Conservation (phyloP, 1,140 invertebrate genomes). For the Platorchestia sp. region DNA sequence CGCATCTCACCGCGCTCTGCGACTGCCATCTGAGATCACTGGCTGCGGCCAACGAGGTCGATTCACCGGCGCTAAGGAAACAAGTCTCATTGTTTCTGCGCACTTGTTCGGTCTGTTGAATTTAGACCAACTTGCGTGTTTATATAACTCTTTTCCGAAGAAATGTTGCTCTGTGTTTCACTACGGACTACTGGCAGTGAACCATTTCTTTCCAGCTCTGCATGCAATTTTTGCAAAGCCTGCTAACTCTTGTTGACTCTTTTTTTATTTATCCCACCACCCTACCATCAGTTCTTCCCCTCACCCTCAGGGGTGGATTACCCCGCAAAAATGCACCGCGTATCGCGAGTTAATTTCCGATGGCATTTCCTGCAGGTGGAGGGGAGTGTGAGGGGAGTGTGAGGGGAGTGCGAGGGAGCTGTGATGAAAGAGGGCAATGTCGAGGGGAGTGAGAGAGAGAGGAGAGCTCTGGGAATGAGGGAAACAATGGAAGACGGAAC, state of each 20-base stretch:
- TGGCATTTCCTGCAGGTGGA: constrained; percentile 64
- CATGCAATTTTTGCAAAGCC: not conserved
- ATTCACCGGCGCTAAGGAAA: too few species aligned
- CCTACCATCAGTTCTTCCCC: constrained; percentile 16
- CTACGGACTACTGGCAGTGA: too few species aligned
- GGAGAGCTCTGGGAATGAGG: not conserved
- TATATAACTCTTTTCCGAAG: too few species aligned
- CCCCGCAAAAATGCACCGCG: constrained; percentile 41
- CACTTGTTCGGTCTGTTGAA: too few species aligned
- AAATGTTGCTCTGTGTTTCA: too few species aligned
- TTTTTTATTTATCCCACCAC: not conserved
- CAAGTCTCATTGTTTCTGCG: too few species aligned
- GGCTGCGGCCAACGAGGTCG: too few species aligned
- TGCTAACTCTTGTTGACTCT: not conserved
- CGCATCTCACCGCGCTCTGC: too few species aligned
- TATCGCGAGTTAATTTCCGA: constrained; percentile 56
- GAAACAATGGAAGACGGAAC: not conserved
- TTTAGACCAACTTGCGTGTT: too few species aligned
- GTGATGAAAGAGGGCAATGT: constrained; percentile 33
- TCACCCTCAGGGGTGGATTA: constrained; percentile 55
- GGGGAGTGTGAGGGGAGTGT: constrained; percentile 60
- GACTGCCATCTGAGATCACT: too few species aligned
- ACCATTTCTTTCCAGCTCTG: too few species aligned
- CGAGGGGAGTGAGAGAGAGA: not conserved
- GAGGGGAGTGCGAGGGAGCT: constrained; percentile 59